Percentiles rank a stretch among this genome's conserved stretches.
phyloP scores from a whole-genome alignment of 1,140 invertebrate genomes.

The Papilio machaon region DNA sequence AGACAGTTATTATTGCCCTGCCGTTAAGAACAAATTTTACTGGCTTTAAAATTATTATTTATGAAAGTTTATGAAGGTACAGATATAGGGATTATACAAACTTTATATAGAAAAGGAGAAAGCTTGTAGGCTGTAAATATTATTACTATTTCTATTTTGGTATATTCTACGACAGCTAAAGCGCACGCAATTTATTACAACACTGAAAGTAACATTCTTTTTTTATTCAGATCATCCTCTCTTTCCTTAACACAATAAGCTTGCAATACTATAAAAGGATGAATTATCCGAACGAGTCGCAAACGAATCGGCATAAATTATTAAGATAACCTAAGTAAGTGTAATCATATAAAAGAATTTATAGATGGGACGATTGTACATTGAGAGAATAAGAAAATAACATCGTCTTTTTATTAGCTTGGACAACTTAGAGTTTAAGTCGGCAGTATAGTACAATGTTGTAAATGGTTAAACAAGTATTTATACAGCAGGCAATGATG shows the following conservation, averaged over 20 bases:
- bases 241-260: slow-evolving; percentile 8
- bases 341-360: slow-evolving; percentile 24
- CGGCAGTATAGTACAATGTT: slow-evolving; percentile 3
- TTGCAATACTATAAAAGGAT: neutral
- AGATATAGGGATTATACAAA: slow-evolving; percentile 18
- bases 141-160: neutral
- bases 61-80: slow-evolving; percentile 7
- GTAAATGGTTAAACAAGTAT: slow-evolving; percentile 21
- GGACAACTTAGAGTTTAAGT: neutral
- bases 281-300: slow-evolving; percentile 6
- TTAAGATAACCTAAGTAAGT: slow-evolving; percentile 15
- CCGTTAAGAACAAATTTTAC: slow-evolving; percentile 21
- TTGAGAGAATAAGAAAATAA: slow-evolving; percentile 15
- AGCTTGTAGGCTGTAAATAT: neutral
- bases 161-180: neutral
- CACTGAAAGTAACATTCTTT: slow-evolving; percentile 13
- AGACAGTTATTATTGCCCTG: slow-evolving; percentile 8
- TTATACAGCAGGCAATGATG: slow-evolving; percentile 3
- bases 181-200: neutral
- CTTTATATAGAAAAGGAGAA: neutral
- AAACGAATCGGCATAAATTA: neutral
- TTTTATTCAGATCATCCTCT: neutral
- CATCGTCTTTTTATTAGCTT: neutral
- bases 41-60: slow-evolving; percentile 17
- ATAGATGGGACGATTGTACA: slow-evolving; percentile 16